Percentiles rank a stretch among this genome's conserved stretches.
Evolutionary conservation across 1,140 invertebrate species (phyloP).

Genomic region (Neodiprion fabricii): DNA sequence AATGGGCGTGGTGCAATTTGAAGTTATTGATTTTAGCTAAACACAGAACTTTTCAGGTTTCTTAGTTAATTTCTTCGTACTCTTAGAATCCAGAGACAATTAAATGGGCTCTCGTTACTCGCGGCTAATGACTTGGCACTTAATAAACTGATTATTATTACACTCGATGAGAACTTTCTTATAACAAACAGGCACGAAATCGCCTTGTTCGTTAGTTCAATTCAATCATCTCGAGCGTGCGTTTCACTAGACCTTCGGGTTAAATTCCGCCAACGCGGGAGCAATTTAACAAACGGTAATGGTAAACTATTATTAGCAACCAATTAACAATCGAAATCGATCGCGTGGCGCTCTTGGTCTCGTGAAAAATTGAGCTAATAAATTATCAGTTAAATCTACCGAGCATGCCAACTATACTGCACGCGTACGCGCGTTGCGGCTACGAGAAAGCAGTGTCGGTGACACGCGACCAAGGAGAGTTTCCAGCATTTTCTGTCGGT

Average conservation of each 20-base stretch:
- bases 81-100: too few species aligned
- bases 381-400: not conserved
- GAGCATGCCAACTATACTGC: conserved; percentile 8
- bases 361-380: conserved; percentile 16
- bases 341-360: not conserved
- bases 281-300: not conserved
- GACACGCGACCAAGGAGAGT: conserved; percentile 16
- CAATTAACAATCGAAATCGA: not conserved
- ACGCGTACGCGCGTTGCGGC: not conserved
- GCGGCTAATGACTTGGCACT: too few species aligned
- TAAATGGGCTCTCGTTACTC: too few species aligned
- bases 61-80: too few species aligned
- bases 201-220: not conserved
- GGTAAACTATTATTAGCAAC: not conserved
- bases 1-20: too few species aligned
- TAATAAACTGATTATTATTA: too few species aligned
- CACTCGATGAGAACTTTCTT: not conserved
- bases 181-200: not conserved
- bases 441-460: conserved; percentile 27
- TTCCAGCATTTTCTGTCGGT: conserved; percentile 10
- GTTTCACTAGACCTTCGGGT: not conserved
- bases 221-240: not conserved
- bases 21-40: too few species aligned
- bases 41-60: too few species aligned
- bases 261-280: not conserved